These are phyloP conservation scores for Schlechtendalia chinensis DNA, from an alignment of 1,140 invertebrate genomes.

Conservation along the genomic window DNA sequence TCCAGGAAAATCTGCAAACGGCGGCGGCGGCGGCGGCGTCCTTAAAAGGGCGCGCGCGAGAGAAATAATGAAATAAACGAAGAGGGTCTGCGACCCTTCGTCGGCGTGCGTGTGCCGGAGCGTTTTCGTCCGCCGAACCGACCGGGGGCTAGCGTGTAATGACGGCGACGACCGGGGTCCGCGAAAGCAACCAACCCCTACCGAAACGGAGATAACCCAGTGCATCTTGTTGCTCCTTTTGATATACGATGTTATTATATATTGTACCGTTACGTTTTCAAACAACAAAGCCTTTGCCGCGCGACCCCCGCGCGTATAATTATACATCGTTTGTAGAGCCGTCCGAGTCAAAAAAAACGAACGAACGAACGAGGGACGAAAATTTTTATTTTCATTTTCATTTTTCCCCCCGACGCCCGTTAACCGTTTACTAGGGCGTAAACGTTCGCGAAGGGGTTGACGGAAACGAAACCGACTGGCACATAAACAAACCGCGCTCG, in stretches of 20 bases:
- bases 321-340: constrained; percentile 47
- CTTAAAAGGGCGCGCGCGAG: constrained; percentile 18
- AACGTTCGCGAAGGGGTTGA: constrained; percentile 15
- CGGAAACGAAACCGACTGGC: constrained; percentile 1
- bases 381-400: neutral
- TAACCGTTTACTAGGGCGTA: constrained; percentile 45
- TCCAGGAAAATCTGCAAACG: constrained; percentile 35
- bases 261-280: constrained; percentile 14
- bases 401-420: constrained; percentile 25
- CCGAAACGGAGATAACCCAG: constrained; percentile 18
- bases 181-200: constrained; percentile 16
- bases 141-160: constrained; percentile 21
- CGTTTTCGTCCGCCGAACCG: neutral
- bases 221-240: constrained; percentile 19
- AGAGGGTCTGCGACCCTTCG: constrained; percentile 42
- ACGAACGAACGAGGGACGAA: constrained; percentile 28
- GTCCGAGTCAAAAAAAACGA: constrained; percentile 47
- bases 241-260: neutral
- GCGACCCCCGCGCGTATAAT: constrained; percentile 12
- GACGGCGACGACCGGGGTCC: neutral
- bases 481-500: constrained; percentile 5
- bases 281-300: constrained; percentile 29
- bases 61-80: constrained; percentile 42
- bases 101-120: neutral
- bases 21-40: neutral